A percentile compares a stretch with the other conserved stretches of the same genome.
Evolutionary conservation across 2,888 invertebrate genomes (phyloP).

Genomic region (Drosophila mercatorum): DNA sequence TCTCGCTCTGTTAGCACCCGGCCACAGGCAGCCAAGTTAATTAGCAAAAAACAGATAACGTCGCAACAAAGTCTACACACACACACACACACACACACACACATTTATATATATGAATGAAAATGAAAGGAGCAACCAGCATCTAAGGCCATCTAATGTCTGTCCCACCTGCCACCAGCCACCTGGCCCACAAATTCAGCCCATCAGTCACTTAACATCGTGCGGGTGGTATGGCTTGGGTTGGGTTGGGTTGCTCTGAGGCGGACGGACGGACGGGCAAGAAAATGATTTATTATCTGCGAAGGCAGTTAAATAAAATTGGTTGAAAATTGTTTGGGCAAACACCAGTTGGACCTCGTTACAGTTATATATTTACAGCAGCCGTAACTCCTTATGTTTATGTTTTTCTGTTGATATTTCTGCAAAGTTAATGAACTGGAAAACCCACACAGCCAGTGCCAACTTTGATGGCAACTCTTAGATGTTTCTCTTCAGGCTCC

Average conservation of each 20-base stretch:
- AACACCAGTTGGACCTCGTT: constrained; percentile 39
- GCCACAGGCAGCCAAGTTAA: constrained; percentile 70
- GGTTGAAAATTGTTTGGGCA: constrained; percentile 66
- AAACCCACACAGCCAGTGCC: constrained; percentile 4
- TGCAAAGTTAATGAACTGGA: constrained; percentile 32
- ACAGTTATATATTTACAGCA: constrained; percentile 13
- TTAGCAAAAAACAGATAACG: constrained; percentile 74
- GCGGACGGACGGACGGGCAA: constrained; percentile 23
- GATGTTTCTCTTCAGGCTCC: neutral
- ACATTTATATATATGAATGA: neutral
- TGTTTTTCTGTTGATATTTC: constrained; percentile 24
- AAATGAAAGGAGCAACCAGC: constrained; percentile 64
- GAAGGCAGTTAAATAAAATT: constrained; percentile 74
- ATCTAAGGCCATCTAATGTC: constrained; percentile 39
- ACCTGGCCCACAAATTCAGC: constrained; percentile 12
- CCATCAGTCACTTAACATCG: constrained; percentile 28
- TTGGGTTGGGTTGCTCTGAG: neutral
- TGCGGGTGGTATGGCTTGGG: constrained; percentile 3
- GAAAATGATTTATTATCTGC: constrained; percentile 74
- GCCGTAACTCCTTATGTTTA: constrained; percentile 21
- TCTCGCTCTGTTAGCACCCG: constrained; percentile 13
- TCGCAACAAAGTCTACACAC: constrained; percentile 53
- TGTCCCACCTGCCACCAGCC: neutral
- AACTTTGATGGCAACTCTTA: constrained; percentile 8
- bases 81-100: constrained; percentile 1